phyloP scores from a whole-genome alignment of 2,797 vertebrate genomes.

The Pipistrellus pipistrellus region DNA sequence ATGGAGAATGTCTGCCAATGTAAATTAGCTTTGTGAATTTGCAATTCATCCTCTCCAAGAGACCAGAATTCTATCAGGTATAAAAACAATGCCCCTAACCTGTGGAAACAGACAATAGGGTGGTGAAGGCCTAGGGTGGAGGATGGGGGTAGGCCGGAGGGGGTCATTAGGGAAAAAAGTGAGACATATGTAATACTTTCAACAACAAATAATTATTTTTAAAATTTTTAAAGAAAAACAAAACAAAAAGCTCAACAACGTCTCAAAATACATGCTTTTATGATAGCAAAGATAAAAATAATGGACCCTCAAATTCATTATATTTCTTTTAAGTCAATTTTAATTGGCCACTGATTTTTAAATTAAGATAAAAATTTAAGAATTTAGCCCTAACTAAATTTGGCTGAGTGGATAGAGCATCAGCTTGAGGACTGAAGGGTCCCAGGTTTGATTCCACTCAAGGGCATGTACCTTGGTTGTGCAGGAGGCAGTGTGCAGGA shows the following conservation, averaged over 20 bases:
- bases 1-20: background rate
- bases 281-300: constrained; percentile 60
- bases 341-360: background rate
- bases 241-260: background rate
- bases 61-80: constrained; percentile 1
- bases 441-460: no score
- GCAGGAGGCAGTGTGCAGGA: no score
- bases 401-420: no score
- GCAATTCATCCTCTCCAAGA: background rate
- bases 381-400: background rate
- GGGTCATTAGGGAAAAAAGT: no score
- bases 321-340: constrained; percentile 13
- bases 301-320: background rate
- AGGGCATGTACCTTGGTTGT: no score
- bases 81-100: background rate
- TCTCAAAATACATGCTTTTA: background rate
- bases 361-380: constrained; percentile 43
- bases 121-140: no score
- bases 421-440: no score
- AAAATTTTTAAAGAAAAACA: background rate
- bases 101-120: no score
- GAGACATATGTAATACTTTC: no score
- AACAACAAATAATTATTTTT: no score
- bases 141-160: no score
- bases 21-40: background rate